Percentiles rank a stretch among this genome's conserved stretches.
These are phyloP conservation scores for Kryptolebias ocellatus DNA, from an alignment of 2,797 vertebrate species.

Conservation along the genomic window DNA sequence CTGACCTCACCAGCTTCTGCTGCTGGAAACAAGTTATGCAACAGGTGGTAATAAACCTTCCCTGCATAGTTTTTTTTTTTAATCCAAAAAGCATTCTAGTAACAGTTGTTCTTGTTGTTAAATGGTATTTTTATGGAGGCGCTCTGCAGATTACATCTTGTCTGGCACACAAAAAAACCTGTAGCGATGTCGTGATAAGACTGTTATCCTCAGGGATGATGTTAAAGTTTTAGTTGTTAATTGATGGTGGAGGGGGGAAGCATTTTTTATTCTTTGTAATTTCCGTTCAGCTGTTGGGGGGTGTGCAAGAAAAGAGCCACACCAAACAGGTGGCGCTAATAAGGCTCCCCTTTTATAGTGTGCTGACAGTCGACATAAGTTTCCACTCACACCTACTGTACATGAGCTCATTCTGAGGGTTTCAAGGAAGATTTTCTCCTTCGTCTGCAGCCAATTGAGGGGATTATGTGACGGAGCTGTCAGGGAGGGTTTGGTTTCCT, in stretches of 20 bases:
- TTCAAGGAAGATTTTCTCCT: constrained; percentile 58
- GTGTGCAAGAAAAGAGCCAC: neutral
- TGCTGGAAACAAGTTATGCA: constrained; percentile 5
- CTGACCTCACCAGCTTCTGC: neutral
- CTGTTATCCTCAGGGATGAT: constrained; percentile 1
- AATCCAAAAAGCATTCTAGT: constrained; percentile 1
- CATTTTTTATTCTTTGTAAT: constrained; percentile 11
- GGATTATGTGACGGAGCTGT: constrained; percentile 59
- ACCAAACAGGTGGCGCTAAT: constrained; percentile 72
- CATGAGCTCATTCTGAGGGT: constrained; percentile 26
- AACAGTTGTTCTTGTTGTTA: constrained; percentile 47
- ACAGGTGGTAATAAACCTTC: constrained; percentile 4
- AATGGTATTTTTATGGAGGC: constrained; percentile 28
- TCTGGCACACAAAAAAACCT: constrained; percentile 23
- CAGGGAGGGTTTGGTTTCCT: constrained; percentile 38
- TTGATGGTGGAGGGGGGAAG: neutral
- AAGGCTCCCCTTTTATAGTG: constrained; percentile 44
- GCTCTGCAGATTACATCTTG: constrained; percentile 23
- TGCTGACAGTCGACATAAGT: constrained; percentile 54
- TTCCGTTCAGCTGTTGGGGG: constrained; percentile 54
- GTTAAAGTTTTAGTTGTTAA: constrained; percentile 5
- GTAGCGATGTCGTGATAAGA: constrained; percentile 31
- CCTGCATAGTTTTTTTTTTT: neutral
- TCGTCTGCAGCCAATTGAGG: constrained; percentile 64
- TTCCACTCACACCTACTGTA: constrained; percentile 65